phyloP scores from a whole-genome alignment of 2,888 invertebrate genomes.

The Dichetophora obliterata region DNA sequence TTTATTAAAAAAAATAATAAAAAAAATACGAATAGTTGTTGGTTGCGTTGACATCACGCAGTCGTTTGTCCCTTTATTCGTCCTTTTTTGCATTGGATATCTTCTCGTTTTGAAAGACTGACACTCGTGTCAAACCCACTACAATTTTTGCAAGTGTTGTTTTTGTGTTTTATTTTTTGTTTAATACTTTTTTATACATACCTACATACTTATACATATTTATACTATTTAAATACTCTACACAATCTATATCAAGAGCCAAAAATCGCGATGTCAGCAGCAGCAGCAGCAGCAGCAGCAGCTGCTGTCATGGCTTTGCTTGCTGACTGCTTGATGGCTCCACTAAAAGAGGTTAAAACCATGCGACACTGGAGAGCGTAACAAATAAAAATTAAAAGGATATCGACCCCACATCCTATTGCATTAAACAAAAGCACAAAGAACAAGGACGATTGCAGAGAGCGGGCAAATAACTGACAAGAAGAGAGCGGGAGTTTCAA shows the following conservation, averaged over 20 bases:
- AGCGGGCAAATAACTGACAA: not conserved
- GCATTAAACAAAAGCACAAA: conserved; percentile 22
- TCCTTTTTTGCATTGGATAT: not conserved
- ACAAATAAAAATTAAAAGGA: conserved; percentile 32
- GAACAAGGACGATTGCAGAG: not conserved
- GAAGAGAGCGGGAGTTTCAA: not conserved
- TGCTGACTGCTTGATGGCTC: conserved; percentile 22
- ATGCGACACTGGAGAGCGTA: conserved; percentile 10
- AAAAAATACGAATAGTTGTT: conserved; percentile 6
- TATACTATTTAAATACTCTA: not conserved
- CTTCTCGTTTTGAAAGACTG: not conserved
- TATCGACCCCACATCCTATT: conserved; percentile 32
- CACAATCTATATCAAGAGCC: not conserved
- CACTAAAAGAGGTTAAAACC: conserved; percentile 24
- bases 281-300: conserved; percentile 31
- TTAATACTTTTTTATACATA: not conserved
- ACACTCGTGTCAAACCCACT: conserved; percentile 9
- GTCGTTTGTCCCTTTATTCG: not conserved
- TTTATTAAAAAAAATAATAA: conserved; percentile 5
- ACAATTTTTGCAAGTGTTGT: conserved; percentile 1
- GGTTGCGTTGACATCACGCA: conserved; percentile 17
- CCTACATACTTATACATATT: too few species aligned
- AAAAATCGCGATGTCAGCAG: conserved; percentile 14
- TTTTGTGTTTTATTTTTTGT: conserved; percentile 6
- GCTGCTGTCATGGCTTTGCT: conserved; percentile 8